Evolutionary conservation across 2,797 vertebrate species (phyloP).

Genomic region (Tachyglossus aculeatus): DNA sequence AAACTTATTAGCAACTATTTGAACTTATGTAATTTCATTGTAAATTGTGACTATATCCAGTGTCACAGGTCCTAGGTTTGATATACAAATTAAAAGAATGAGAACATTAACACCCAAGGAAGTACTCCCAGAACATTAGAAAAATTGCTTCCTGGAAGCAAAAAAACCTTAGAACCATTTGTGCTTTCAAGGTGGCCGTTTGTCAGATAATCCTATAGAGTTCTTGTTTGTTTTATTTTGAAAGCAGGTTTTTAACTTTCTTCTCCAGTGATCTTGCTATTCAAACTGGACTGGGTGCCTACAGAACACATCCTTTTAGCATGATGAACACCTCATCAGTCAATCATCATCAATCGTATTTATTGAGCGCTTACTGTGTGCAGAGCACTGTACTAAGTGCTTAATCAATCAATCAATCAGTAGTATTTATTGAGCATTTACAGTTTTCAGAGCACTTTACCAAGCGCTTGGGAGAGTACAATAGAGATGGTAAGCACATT

Average conservation of each 20-base stretch:
- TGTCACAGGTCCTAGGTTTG: background rate
- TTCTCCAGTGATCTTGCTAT: background rate
- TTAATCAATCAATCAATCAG: too few species aligned
- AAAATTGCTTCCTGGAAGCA: conserved; percentile 12
- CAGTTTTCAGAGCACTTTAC: too few species aligned
- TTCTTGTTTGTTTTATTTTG: background rate
- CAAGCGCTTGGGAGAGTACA: too few species aligned
- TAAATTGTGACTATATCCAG: conserved; percentile 2
- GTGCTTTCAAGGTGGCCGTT: too few species aligned
- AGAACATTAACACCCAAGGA: background rate
- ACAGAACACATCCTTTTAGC: too few species aligned
- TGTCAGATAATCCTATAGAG: conserved; percentile 5
- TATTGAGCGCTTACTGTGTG: too few species aligned
- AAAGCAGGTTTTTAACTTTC: background rate
- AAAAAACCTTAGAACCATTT: background rate
- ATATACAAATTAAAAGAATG: conserved; percentile 11
- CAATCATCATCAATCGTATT: too few species aligned
- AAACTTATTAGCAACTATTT: conserved; percentile 13
- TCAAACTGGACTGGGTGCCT: too few species aligned
- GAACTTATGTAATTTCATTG: background rate
- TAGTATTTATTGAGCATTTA: too few species aligned
- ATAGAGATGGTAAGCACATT: too few species aligned
- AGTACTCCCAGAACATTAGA: background rate
- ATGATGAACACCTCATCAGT: too few species aligned
- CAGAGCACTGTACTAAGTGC: too few species aligned